A percentile compares a stretch with the other conserved stretches of the same genome.
phyloP scores from a whole-genome alignment of 2,888 invertebrate genomes.

The Thera obeliscata region DNA sequence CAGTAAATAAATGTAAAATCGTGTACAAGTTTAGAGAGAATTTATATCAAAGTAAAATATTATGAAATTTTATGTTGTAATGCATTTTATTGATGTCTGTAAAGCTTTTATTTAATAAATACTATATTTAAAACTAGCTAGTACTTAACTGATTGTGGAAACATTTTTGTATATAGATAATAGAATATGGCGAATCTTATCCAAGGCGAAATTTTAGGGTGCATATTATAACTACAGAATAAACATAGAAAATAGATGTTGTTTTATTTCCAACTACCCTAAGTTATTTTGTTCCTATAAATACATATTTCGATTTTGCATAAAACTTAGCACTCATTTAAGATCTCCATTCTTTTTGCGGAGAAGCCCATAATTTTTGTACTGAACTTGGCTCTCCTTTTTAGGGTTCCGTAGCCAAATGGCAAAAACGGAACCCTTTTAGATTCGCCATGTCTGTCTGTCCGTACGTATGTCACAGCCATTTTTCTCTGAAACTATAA shows the following conservation, averaged over 20 bases:
- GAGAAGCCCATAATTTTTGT: no score
- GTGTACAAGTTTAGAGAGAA: slow-evolving; percentile 41
- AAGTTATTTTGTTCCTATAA: no score
- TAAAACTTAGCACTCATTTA: no score
- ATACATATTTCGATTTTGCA: no score
- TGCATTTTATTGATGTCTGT: slow-evolving; percentile 34
- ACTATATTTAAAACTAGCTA: slow-evolving; percentile 17
- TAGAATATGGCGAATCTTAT: slow-evolving; percentile 37
- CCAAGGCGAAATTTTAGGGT: slow-evolving; percentile 36
- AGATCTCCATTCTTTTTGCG: no score
- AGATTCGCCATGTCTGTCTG: no score
- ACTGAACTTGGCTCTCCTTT: no score
- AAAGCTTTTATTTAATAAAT: slow-evolving; percentile 33
- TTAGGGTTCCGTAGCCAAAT: no score
- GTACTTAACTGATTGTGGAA: slow-evolving; percentile 28
- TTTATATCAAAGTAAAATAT: slow-evolving; percentile 32
- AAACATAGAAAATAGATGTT: slow-evolving; percentile 28
- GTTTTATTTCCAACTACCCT: slow-evolving; percentile 18
- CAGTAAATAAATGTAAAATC: slow-evolving; percentile 31
- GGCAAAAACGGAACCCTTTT: no score
- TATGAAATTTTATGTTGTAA: slow-evolving; percentile 32
- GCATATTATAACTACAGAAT: slow-evolving; percentile 38
- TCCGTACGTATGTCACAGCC: no score
- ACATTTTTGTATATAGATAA: slow-evolving; percentile 36
- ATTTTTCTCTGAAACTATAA: no score